These are phyloP conservation scores for Oedothorax gibbosus DNA, from an alignment of 1,140 invertebrate genomes.

Conservation along the genomic window DNA sequence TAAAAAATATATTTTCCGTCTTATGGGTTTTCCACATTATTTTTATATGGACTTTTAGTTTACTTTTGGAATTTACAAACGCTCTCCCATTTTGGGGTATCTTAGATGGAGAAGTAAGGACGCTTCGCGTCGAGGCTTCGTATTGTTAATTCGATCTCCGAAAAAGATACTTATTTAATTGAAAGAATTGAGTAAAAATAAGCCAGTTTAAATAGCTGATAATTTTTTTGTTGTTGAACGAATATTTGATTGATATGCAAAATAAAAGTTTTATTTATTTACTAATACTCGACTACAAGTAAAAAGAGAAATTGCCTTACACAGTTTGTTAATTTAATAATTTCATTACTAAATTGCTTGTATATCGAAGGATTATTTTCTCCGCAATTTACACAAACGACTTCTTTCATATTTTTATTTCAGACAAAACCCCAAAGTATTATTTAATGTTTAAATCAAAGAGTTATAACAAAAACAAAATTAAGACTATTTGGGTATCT, in stretches of 20 bases:
- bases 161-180: neutral
- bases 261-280: neutral
- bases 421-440: too few species aligned
- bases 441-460: too few species aligned
- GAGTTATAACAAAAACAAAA: too few species aligned
- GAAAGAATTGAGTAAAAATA: neutral
- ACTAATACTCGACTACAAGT: neutral
- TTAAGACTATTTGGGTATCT: too few species aligned
- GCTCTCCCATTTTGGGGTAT: too few species aligned
- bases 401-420: constrained; percentile 2
- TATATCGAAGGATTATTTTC: neutral
- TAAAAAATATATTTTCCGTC: neutral
- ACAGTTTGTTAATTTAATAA: constrained; percentile 36
- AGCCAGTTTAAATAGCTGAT: neutral
- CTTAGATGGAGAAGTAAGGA: too few species aligned
- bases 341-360: constrained; percentile 36
- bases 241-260: neutral
- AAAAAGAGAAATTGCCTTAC: neutral
- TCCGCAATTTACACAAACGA: constrained; percentile 33
- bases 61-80: too few species aligned
- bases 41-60: too few species aligned
- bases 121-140: too few species aligned
- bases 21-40: too few species aligned
- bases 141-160: neutral
- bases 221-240: neutral